These are phyloP conservation scores for Ceratina japonica DNA, from an alignment of 1,140 invertebrate genomes.

Conservation along the genomic window DNA sequence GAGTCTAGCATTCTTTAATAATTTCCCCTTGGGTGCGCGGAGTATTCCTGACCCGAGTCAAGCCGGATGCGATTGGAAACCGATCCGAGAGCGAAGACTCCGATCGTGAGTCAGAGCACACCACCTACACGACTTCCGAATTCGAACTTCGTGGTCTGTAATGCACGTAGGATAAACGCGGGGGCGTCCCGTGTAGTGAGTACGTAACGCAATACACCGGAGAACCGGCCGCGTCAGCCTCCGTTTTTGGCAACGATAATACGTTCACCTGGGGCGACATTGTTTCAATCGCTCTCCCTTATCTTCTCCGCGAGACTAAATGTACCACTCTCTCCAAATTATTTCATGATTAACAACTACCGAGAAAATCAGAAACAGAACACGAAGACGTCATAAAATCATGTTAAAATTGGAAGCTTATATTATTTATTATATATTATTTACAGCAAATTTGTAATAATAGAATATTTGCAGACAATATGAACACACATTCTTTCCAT, in stretches of 20 bases:
- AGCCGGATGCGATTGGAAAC: conserved; percentile 49
- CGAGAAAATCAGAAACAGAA: no score
- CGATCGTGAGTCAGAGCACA: conserved; percentile 44
- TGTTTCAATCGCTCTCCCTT: not conserved
- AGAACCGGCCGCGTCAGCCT: conserved; percentile 28
- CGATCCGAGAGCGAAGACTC: conserved; percentile 23
- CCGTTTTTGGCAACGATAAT: conserved; percentile 57
- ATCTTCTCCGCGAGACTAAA: no score
- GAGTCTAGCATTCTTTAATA: no score
- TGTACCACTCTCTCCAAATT: no score
- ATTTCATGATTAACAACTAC: no score
- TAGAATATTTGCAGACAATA: no score
- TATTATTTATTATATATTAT: no score
- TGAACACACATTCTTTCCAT: no score
- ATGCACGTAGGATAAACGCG: conserved; percentile 43
- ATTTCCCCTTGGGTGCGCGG: no score
- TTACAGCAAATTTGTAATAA: no score
- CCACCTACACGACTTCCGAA: conserved; percentile 60
- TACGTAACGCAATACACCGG: conserved; percentile 27
- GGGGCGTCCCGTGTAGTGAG: conserved; percentile 33
- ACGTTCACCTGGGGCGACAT: conserved; percentile 21
- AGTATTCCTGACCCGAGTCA: conserved; percentile 45
- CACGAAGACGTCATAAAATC: no score
- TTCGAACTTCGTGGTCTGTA: conserved; percentile 50
- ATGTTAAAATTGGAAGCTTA: no score